These are phyloP conservation scores for Periophthalmodon schlosseri DNA, from an alignment of 2,113 vertebrate genomes.

Conservation along the genomic window DNA sequence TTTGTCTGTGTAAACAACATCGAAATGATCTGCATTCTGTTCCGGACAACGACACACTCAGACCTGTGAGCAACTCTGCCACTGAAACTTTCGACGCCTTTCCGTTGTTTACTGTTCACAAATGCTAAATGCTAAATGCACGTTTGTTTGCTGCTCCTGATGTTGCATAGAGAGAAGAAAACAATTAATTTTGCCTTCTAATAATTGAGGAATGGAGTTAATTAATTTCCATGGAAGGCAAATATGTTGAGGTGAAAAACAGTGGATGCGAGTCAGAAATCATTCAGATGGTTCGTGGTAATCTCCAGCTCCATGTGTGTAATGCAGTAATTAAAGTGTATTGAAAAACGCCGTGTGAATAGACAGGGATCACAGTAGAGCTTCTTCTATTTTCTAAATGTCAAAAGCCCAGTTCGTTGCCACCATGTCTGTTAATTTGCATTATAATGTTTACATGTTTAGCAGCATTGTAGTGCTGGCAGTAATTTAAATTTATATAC, in stretches of 20 bases:
- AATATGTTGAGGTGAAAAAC: constrained; percentile 38
- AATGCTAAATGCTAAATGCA: constrained; percentile 47
- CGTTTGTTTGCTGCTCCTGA: constrained; percentile 41
- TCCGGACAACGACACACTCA: constrained; percentile 23
- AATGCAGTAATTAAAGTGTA: constrained; percentile 23
- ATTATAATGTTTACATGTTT: background rate
- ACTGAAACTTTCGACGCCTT: constrained; percentile 14
- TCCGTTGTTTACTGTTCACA: constrained; percentile 19
- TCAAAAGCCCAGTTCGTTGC: background rate
- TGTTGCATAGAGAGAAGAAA: constrained; percentile 30
- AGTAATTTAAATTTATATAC: background rate
- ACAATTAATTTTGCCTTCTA: constrained; percentile 52
- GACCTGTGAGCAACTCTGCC: background rate
- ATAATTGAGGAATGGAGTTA: constrained; percentile 49
- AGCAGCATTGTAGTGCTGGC: background rate
- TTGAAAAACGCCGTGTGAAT: constrained; percentile 1
- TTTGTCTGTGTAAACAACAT: constrained; percentile 34
- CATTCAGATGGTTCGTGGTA: constrained; percentile 26
- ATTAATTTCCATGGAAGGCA: constrained; percentile 57
- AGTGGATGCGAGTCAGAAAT: constrained; percentile 27
- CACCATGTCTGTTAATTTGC: constrained; percentile 4
- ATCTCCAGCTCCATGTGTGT: constrained; percentile 10
- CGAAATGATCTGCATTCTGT: constrained; percentile 24
- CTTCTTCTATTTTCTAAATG: background rate
- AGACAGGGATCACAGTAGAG: background rate